Conservation (phyloP, 2,888 invertebrate genomes). For the Andricus quercusramuli region DNA sequence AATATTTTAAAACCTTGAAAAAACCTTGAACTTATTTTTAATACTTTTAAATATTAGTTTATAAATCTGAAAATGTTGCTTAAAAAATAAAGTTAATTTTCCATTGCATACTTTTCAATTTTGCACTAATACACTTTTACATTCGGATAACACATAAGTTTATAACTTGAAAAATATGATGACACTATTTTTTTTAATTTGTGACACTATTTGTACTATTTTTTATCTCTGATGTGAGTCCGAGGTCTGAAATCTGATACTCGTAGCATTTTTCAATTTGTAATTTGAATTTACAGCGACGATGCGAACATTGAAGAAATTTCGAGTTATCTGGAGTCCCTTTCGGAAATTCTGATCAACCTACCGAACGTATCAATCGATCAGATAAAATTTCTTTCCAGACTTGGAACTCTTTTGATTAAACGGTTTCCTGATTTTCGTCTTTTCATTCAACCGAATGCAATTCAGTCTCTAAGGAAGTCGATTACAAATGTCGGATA, state of each 20-base stretch:
- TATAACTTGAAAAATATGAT: too few species aligned
- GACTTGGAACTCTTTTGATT: constrained; percentile 79
- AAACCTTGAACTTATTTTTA: too few species aligned
- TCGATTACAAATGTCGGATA: constrained; percentile 77
- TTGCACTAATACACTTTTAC: too few species aligned
- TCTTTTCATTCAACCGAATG: constrained; percentile 71
- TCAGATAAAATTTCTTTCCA: constrained; percentile 78
- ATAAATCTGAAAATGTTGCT: too few species aligned
- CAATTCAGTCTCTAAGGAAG: constrained; percentile 76
- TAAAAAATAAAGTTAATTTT: too few species aligned
- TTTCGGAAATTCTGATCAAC: constrained; percentile 79
- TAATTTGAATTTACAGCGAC: constrained; percentile 68
- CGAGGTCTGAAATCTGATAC: neutral
- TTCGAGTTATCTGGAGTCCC: constrained; percentile 80
- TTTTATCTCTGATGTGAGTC: too few species aligned
- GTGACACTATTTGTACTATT: too few species aligned
- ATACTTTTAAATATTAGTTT: too few species aligned
- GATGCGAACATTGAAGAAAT: constrained; percentile 77
- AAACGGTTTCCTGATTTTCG: constrained; percentile 80
- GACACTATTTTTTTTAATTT: too few species aligned
- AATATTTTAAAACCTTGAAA: accelerated
- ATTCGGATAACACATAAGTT: too few species aligned
- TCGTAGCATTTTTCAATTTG: constrained; percentile 18
- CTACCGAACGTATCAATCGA: constrained; percentile 73
- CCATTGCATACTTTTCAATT: too few species aligned